These are phyloP conservation scores for Dryas iulia DNA, from an alignment of 1,140 invertebrate genomes.

Conservation along the genomic window DNA sequence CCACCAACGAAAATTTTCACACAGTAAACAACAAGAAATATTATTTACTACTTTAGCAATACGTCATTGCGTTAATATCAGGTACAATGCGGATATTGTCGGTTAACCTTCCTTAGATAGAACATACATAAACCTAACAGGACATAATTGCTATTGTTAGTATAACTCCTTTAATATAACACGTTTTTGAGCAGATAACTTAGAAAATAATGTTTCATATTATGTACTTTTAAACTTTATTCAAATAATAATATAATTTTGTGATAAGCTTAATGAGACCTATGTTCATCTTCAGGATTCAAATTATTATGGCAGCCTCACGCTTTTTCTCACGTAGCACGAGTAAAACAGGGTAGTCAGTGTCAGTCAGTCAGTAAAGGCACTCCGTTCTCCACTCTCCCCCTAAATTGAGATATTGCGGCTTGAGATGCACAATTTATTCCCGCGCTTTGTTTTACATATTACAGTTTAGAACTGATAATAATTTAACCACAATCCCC, in stretches of 20 bases:
- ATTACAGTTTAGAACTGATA: too few relatives aligned
- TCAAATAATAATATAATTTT: neutral
- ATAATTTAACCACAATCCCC: too few relatives aligned
- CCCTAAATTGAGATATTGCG: too few relatives aligned
- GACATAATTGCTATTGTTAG: conserved; percentile 11
- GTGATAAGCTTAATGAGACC: too few relatives aligned
- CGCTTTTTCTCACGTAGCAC: too few relatives aligned
- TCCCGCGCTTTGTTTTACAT: too few relatives aligned
- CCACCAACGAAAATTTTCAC: neutral
- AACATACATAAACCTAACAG: conserved; percentile 11
- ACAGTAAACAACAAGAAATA: neutral
- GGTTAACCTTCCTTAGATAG: conserved; percentile 16
- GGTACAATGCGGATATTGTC: conserved; percentile 22
- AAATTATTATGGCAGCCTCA: too few relatives aligned
- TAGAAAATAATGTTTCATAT: neutral
- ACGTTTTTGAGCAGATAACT: neutral
- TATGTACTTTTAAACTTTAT: neutral
- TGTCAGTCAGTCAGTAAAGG: too few relatives aligned
- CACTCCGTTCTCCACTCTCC: too few relatives aligned
- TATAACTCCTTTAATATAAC: conserved; percentile 5
- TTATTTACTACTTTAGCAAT: neutral
- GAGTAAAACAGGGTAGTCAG: too few relatives aligned
- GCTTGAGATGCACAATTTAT: too few relatives aligned
- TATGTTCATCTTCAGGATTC: too few relatives aligned
- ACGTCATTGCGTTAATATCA: conserved; percentile 20